A percentile compares a stretch with the other conserved stretches of the same genome.
phyloP scores from a whole-genome alignment of 2,888 invertebrate genomes.

The Artemia sinica region DNA sequence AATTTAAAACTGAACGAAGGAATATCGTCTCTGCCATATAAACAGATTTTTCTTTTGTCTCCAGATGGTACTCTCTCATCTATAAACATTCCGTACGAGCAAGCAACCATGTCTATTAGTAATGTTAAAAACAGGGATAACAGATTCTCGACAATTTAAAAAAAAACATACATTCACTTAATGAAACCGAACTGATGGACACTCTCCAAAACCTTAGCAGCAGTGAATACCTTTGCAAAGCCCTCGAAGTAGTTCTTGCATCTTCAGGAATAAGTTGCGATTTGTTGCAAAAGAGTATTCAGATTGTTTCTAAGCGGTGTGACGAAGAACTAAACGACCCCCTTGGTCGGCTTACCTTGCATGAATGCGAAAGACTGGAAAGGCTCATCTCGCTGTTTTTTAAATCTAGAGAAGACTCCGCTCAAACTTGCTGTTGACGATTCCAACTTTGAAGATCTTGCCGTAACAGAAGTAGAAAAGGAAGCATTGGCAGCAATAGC shows the following conservation, averaged over 20 bases:
- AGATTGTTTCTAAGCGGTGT: background rate
- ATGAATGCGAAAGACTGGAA: conserved; percentile 7
- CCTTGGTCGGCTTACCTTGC: background rate
- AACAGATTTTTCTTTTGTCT: background rate
- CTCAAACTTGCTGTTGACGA: too few relatives aligned
- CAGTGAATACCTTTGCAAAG: background rate
- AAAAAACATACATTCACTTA: background rate
- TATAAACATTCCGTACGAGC: background rate
- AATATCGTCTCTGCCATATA: background rate
- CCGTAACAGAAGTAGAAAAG: too few relatives aligned
- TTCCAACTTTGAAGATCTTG: too few relatives aligned
- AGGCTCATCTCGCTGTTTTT: background rate
- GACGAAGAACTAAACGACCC: background rate
- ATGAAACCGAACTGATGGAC: background rate
- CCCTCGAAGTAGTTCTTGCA: background rate
- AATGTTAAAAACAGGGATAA: background rate
- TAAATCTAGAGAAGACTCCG: background rate
- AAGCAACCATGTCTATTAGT: conserved; percentile 2
- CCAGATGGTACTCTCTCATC: background rate
- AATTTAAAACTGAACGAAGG: background rate
- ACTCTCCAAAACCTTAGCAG: background rate
- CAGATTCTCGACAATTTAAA: background rate
- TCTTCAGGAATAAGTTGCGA: background rate
- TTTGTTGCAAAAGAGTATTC: background rate
- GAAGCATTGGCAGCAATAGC: too few relatives aligned